A percentile compares a stretch with the other conserved stretches of the same genome.
Conservation (phyloP, 2,797 vertebrate genomes). For the Rhinatrema bivittatum region DNA sequence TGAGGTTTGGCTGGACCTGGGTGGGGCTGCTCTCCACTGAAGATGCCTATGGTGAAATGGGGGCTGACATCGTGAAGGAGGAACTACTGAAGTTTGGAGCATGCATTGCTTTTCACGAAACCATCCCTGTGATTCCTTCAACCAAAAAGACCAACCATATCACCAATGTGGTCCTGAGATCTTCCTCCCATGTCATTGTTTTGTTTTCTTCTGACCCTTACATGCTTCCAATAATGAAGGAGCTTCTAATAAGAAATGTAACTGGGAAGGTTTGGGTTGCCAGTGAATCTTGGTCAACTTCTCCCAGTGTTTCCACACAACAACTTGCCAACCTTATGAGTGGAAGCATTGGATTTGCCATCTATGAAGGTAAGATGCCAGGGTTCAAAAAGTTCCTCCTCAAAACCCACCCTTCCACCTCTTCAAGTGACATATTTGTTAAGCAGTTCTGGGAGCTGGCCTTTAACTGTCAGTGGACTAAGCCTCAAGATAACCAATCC, state of each 20-base stretch:
- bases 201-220: background rate
- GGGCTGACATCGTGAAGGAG: background rate
- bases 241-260: background rate
- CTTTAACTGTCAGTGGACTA: conserved; percentile 1
- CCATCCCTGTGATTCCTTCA: background rate
- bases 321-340: background rate
- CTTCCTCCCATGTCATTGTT: background rate
- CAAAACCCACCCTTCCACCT: no score
- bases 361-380: background rate
- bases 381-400: background rate
- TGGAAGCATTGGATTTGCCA: conserved; percentile 2
- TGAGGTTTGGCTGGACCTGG: background rate
- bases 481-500: background rate
- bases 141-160: background rate
- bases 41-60: no score
- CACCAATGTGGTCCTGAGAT: background rate
- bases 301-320: background rate
- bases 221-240: background rate
- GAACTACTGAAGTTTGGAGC: background rate
- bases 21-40: conserved; percentile 1
- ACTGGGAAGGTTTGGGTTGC: background rate
- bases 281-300: conserved; percentile 1
- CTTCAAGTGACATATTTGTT: background rate
- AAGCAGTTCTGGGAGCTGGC: background rate
- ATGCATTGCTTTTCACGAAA: conserved; percentile 1